Percentiles rank a stretch among this genome's conserved stretches.
phyloP scores from a whole-genome alignment of 2,888 invertebrate genomes.

The Tuberolachnus salignus region DNA sequence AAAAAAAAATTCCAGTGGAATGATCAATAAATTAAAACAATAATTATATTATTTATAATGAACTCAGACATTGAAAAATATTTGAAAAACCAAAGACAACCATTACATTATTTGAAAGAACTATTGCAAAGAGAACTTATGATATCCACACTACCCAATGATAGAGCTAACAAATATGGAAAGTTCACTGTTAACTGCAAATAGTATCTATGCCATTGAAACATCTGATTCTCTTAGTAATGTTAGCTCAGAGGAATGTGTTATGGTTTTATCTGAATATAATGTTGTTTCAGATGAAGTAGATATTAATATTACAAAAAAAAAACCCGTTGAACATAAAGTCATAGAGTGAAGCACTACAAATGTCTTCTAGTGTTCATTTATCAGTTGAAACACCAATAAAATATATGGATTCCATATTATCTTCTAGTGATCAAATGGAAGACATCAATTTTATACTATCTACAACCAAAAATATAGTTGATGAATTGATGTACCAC shows the following conservation, averaged over 20 bases:
- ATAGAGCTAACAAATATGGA: neutral
- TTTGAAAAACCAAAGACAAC: conserved; percentile 20
- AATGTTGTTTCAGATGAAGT: conserved; percentile 37
- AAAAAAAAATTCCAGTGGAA: neutral
- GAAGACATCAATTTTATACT: neutral
- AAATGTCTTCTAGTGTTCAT: conserved; percentile 22
- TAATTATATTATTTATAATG: conserved; percentile 14
- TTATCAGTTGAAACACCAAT: neutral
- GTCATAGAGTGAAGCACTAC: conserved; percentile 28
- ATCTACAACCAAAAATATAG: neutral
- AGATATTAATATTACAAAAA: neutral
- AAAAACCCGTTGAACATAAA: conserved; percentile 21
- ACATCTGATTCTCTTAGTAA: conserved; percentile 33
- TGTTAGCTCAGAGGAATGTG: conserved; percentile 36
- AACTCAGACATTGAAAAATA: conserved; percentile 37
- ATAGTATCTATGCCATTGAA: conserved; percentile 17
- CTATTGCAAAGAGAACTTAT: conserved; percentile 10
- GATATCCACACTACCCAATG: neutral
- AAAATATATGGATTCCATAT: neutral
- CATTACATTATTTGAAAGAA: conserved; percentile 45
- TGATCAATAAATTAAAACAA: neutral
- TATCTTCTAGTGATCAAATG: neutral
- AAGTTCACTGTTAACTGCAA: neutral
- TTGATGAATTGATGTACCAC: neutral
- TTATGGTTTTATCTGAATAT: conserved; percentile 38